Evolutionary conservation across 1,140 invertebrate species (phyloP), one percentile per base, ranked within the genome.

Genomic region (Elymnias hypermnestra): DNA sequence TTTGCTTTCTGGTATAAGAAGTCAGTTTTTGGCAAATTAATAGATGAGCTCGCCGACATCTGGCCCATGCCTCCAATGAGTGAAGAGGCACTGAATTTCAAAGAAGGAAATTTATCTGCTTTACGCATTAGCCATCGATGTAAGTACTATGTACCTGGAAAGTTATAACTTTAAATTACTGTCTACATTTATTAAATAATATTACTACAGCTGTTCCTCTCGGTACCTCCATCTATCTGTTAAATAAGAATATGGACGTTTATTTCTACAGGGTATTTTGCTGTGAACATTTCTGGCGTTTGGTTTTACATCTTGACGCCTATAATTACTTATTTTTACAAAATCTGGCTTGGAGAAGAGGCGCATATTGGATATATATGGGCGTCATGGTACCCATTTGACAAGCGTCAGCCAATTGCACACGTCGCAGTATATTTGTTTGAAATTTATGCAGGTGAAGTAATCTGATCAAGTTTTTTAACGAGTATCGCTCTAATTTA

Each of bases 371-470:
- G 75, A 10, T 82, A 64, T 31, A 68, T 83, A 3, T 85, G 78
- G 78, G 57, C 53, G 4, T 79, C 74, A 2, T 85, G 82, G 82
- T 85, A 85, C 35, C 82, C 82, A 6, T 85, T 85, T 38, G 69
- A 85, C 41, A 83, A 83, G 53, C 52, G 75, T 43, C 33, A 71
- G 21, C 57, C 63, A 0, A n/a, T 79, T 9, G 65, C 65, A 8
- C 82, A 85, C 41, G 19, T 73, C 10, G 47, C 51, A 13, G 73
- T 79, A 9, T 85, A 85, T 41, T 45, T 85, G 1, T 85, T 85
- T 48, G 82, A 85, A 57, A 76, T 82, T 17, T 78, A 76, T 40
- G 67, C 70, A 17, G 82, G 82, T 84, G 49, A 68, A 59, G 10
- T 26, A 26, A 6, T 22, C 21, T 1, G 5, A 22, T 22, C 21